Evolutionary conservation across 2,797 vertebrate genomes (phyloP).

Genomic region (Gila robusta): DNA sequence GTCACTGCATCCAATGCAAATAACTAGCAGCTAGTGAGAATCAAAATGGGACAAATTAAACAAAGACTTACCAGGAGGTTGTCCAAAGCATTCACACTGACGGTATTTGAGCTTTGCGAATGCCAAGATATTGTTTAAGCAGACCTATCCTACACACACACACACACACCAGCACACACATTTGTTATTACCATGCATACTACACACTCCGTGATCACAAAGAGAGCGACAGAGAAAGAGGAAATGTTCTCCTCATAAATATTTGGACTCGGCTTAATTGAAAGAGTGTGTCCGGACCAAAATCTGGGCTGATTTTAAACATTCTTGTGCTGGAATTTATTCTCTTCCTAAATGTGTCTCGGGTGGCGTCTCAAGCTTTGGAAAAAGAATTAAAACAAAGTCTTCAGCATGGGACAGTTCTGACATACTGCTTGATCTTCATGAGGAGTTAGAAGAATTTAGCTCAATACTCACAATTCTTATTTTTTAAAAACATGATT

Average conservation of each 20-base stretch:
- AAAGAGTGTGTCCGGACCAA: slow-evolving; percentile 75
- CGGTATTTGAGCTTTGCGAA: neutral
- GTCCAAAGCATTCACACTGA: neutral
- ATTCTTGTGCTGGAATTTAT: slow-evolving; percentile 69
- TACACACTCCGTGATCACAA: slow-evolving; percentile 49
- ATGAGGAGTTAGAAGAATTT: neutral
- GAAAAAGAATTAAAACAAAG: slow-evolving; percentile 44
- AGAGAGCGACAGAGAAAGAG: slow-evolving; percentile 64
- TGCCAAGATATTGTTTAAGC: slow-evolving; percentile 8
- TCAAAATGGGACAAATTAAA: neutral
- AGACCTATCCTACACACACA: slow-evolving; percentile 58
- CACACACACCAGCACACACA: slow-evolving; percentile 57
- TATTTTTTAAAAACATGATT: neutral
- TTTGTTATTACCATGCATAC: slow-evolving; percentile 46
- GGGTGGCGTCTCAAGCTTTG: slow-evolving; percentile 41
- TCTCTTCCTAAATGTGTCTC: slow-evolving; percentile 66
- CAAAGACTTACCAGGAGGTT: slow-evolving; percentile 2
- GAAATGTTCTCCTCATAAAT: slow-evolving; percentile 82
- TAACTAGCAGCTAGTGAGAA: neutral
- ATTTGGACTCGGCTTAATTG: slow-evolving; percentile 81
- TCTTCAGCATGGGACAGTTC: neutral
- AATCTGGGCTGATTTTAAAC: slow-evolving; percentile 76
- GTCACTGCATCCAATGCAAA: slow-evolving; percentile 11
- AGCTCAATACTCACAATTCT: neutral
- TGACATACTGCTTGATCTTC: slow-evolving; percentile 23